Conservation (phyloP, 2,113 vertebrate genomes). For the Sphaerodactylus townsendi region DNA sequence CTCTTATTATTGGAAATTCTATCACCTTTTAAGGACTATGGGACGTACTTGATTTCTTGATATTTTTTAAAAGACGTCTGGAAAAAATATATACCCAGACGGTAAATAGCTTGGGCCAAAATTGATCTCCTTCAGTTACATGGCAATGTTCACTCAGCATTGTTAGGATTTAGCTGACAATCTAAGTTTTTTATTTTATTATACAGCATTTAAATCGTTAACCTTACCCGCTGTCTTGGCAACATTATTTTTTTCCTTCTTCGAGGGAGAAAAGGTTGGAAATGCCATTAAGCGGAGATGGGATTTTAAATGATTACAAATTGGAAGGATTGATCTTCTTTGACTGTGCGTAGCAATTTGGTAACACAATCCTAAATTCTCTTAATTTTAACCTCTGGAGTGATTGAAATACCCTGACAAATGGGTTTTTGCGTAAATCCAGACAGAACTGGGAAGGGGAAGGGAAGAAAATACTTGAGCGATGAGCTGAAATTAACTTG, state of each 20-base stretch:
- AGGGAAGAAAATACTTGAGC: constrained; percentile 1
- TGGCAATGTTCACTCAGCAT: neutral
- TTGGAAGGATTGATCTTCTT: constrained; percentile 3
- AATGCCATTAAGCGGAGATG: constrained; percentile 12
- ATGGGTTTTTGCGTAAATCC: constrained; percentile 9
- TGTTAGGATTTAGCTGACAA: neutral
- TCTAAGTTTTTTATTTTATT: constrained; percentile 17
- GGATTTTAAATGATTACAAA: constrained; percentile 21
- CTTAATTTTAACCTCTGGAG: constrained; percentile 8
- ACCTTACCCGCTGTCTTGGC: neutral
- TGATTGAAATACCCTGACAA: constrained; percentile 32
- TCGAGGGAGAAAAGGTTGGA: constrained; percentile 2
- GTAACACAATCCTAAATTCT: constrained; percentile 15
- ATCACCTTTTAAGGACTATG: fast-evolving
- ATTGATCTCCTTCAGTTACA: neutral
- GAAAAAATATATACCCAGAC: neutral
- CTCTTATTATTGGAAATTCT: neutral
- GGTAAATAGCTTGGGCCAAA: neutral
- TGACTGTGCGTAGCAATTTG: neutral
- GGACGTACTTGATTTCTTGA: neutral
- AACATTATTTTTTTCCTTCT: neutral
- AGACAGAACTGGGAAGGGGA: constrained; percentile 20
- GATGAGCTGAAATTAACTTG: neutral
- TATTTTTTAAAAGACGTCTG: neutral
- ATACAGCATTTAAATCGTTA: neutral